These are phyloP conservation scores for Setipinna tenuifilis DNA, from an alignment of 2,797 vertebrate species.

Conservation along the genomic window DNA sequence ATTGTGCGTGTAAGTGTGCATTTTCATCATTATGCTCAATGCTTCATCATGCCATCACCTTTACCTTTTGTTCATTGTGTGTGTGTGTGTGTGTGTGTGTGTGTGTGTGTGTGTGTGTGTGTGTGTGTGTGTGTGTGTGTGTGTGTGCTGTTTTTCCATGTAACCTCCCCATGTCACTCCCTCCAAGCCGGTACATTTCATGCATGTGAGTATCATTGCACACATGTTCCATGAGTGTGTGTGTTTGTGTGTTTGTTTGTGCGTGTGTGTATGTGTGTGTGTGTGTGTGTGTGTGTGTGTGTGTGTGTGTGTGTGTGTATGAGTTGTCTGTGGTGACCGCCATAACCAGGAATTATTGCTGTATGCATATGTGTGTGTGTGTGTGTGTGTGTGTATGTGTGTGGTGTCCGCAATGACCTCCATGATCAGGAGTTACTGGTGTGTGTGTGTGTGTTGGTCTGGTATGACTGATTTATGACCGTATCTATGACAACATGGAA, in stretches of 20 bases:
- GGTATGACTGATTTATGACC: constrained; percentile 21
- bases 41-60: background rate
- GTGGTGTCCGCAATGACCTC: background rate
- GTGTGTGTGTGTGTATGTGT: background rate
- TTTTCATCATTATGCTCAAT: too few relatives aligned
- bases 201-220: constrained; percentile 7
- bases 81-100: background rate
- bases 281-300: too few relatives aligned
- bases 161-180: constrained; percentile 34
- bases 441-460: background rate
- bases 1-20: too few relatives aligned
- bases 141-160: constrained; percentile 11
- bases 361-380: background rate
- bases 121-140: background rate
- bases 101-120: background rate
- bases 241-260: background rate
- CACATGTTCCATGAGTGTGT: constrained; percentile 27
- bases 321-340: background rate
- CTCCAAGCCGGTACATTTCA: constrained; percentile 34
- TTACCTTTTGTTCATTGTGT: background rate
- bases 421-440: background rate
- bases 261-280: background rate
- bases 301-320: too few relatives aligned
- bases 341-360: background rate
- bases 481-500: constrained; percentile 13